Evolutionary conservation across 2,888 invertebrate species (phyloP).

Genomic region (Pheosia tremula): DNA sequence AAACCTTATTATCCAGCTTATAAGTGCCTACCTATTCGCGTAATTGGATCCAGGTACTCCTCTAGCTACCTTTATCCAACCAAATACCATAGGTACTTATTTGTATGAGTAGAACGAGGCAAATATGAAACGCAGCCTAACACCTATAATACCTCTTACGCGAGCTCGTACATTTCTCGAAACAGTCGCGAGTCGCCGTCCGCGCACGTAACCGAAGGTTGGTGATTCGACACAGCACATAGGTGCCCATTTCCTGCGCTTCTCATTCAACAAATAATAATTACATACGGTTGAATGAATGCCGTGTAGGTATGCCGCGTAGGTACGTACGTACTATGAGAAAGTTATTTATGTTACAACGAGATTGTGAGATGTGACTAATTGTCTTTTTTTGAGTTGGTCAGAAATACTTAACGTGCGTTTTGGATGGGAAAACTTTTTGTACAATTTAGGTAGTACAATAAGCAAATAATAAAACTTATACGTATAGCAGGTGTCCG

Average conservation of each 20-base stretch:
- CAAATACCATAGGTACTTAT: neutral
- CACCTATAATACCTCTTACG: slow-evolving; percentile 8
- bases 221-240: slow-evolving; percentile 49
- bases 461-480: too few relatives aligned
- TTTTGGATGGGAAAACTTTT: too few relatives aligned
- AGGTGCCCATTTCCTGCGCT: slow-evolving; percentile 57
- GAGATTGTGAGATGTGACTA: too few relatives aligned
- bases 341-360: slow-evolving; percentile 42
- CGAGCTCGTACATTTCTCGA: slow-evolving; percentile 13
- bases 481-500: too few relatives aligned
- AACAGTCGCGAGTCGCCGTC: slow-evolving; percentile 20
- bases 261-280: slow-evolving; percentile 58
- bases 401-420: too few relatives aligned
- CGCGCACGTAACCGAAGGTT: slow-evolving; percentile 51
- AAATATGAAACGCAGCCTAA: slow-evolving; percentile 3
- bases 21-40: too few relatives aligned
- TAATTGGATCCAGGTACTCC: too few relatives aligned
- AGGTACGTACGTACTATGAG: slow-evolving; percentile 37
- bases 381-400: too few relatives aligned
- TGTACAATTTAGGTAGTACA: too few relatives aligned
- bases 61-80: too few relatives aligned
- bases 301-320: slow-evolving; percentile 28
- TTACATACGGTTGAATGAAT: slow-evolving; percentile 51
- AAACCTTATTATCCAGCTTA: too few relatives aligned
- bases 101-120: neutral